Percentiles rank a stretch among this genome's conserved stretches.
These are phyloP conservation scores for Drosophila repletoides DNA, from an alignment of 1,140 invertebrate species.

Conservation along the genomic window DNA sequence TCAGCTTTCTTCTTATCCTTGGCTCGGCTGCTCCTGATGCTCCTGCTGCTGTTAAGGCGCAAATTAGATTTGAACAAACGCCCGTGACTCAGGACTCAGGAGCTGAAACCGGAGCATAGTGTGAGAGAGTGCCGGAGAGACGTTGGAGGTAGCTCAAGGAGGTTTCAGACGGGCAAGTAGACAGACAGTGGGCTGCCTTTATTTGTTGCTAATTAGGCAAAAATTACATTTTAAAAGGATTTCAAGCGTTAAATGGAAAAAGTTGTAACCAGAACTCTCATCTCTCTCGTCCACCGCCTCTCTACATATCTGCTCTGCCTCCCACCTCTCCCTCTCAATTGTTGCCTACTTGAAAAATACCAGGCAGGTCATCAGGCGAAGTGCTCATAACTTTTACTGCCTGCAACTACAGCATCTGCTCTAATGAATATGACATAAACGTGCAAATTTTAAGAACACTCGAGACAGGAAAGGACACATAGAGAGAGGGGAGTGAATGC, in stretches of 20 bases:
- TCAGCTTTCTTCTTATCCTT: constrained; percentile 27
- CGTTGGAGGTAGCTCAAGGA: not conserved
- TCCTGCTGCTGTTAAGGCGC: constrained; percentile 62
- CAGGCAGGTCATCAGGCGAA: constrained; percentile 47
- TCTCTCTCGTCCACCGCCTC: not conserved
- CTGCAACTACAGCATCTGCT: constrained; percentile 26
- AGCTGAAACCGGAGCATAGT: constrained; percentile 27
- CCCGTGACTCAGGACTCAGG: constrained; percentile 42
- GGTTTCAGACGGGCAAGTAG: not conserved
- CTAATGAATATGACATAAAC: constrained; percentile 62
- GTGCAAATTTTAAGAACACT: constrained; percentile 39
- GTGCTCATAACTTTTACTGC: constrained; percentile 61
- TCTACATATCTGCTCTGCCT: not conserved
- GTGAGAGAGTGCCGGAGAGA: not conserved
- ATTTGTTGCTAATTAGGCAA: constrained; percentile 80
- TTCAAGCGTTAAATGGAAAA: constrained; percentile 77
- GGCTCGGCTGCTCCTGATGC: constrained; percentile 46
- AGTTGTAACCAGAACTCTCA: constrained; percentile 49
- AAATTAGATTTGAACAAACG: constrained; percentile 65
- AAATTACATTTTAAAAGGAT: constrained; percentile 78
- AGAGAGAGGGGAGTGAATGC: too few relatives aligned
- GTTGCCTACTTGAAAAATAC: constrained; percentile 12
- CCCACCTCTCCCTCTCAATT: not conserved
- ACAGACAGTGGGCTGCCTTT: constrained; percentile 34
- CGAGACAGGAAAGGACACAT: not conserved